Percentiles rank a stretch among this genome's conserved stretches.
Conservation (phyloP, 2,797 vertebrate species). For the Taeniopygia guttata region DNA sequence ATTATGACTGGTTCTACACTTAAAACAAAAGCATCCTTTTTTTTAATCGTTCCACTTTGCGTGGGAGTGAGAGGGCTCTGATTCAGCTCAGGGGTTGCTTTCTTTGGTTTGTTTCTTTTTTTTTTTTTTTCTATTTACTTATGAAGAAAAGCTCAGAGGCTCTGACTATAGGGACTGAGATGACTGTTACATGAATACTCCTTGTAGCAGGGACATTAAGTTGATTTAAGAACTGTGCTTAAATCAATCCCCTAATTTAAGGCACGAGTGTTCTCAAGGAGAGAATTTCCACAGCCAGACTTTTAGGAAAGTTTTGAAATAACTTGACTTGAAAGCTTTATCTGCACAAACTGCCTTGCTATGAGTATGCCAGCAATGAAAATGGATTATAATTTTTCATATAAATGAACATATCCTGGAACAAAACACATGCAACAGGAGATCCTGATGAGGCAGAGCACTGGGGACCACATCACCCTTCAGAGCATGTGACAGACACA, state of each 20-base stretch:
- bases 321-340: not conserved
- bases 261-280: not conserved
- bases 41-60: not conserved
- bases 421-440: not conserved
- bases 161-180: not conserved
- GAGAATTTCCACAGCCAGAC: not conserved
- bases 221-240: not conserved
- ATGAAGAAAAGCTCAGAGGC: not conserved
- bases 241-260: not conserved
- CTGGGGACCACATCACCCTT: not conserved
- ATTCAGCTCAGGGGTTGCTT: not conserved
- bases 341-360: not conserved
- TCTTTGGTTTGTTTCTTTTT: not conserved
- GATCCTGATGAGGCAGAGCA: not conserved
- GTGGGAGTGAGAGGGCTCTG: not conserved
- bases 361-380: accelerated
- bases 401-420: not conserved
- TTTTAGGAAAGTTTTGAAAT: not conserved
- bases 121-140: not conserved
- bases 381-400: not conserved
- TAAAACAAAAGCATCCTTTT: slow-evolving; percentile 46
- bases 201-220: not conserved
- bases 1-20: slow-evolving; percentile 50
- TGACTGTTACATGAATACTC: not conserved
- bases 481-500: not conserved